Percentiles rank a stretch among this genome's conserved stretches.
Evolutionary conservation across 2,113 vertebrate species (phyloP).

Genomic region (Motacilla alba): DNA sequence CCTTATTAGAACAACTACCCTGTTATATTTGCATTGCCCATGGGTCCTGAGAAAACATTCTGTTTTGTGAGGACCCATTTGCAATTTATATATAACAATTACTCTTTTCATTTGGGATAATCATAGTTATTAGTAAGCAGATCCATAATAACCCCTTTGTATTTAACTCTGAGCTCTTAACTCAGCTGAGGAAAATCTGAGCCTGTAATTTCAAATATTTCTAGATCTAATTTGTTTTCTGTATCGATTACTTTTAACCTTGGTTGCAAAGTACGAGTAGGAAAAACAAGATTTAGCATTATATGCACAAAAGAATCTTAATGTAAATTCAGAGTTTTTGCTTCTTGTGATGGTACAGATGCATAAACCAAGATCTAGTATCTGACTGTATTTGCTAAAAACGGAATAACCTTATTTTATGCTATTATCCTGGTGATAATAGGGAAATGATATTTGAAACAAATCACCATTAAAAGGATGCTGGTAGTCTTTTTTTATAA

Average conservation of each 20-base stretch:
- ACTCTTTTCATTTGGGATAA: constrained; percentile 1
- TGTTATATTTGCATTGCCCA: not conserved
- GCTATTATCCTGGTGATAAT: not conserved
- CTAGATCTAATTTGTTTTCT: not conserved
- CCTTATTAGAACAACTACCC: not conserved
- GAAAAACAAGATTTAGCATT: not conserved
- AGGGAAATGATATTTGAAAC: not conserved
- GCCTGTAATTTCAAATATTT: not conserved
- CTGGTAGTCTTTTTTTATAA: not conserved
- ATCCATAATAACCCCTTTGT: constrained; percentile 1
- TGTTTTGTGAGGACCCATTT: not conserved
- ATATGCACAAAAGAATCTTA: not conserved
- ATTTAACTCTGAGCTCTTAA: not conserved
- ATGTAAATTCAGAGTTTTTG: not conserved
- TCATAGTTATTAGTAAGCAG: constrained; percentile 13
- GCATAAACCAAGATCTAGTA: not conserved
- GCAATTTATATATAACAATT: constrained; percentile 17
- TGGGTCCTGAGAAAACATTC: not conserved
- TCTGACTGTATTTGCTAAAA: not conserved
- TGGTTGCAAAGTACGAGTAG: not conserved
- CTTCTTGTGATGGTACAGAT: not conserved
- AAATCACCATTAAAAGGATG: not conserved
- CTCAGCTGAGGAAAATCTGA: not conserved
- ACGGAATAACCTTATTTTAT: not conserved
- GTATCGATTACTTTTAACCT: not conserved